Base-by-base conservation (phyloP, 2,888 invertebrate genomes). In the Galerucella pusilla region DNA sequence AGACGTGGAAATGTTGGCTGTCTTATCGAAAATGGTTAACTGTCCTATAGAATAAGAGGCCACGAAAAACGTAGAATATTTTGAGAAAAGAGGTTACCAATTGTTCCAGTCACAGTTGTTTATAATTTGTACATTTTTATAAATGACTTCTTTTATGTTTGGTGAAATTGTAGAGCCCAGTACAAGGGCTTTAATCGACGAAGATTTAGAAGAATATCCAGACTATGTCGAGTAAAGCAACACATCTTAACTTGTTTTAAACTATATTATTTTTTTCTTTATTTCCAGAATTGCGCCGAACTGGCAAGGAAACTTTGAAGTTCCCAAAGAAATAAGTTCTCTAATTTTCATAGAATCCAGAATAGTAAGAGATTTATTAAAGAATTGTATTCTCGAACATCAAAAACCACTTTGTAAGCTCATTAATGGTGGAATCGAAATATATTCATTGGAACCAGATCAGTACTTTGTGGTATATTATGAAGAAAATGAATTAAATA, bases 91-190 rank as follows among this genome's bases (percentile, higher is more conserved):
- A 12, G 35, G 10, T 46, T 49, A 46, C 2, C 5, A 4, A 28
- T 6, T 14, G 12, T 61, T 12, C 59, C 12, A 60, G 59, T 60
- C 57, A 57, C 57, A 5, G 12, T 20, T n/a, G 10, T 20, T 20
- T 28, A n/a, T 28, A 35, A 35, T 61, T n/a, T n/a, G n/a, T n/a
- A n/a, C n/a, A 5, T 61, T 35, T 35, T 7, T 3, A 12, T 46
- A 71, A 20, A 76, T 76, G 76, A 65, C 57, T 68, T 68, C 68
- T 1, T 45, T 86, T 85, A 75, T 85, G 54, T 87, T 87, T 81
- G 88, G 87, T 46, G 88, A 87, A 83, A 85, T 88, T 78, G 81
- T 86, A 20, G 87, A 87, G 77, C 87, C 87, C 4, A 84, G 83
- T 59, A 86, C 85, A 25, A 83, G 88, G 73, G 86, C 87, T 14